Evolutionary conservation across 2,888 invertebrate species (phyloP), one percentile per base, ranked within the genome.

Genomic region (Neocrepidodera transversa): DNA sequence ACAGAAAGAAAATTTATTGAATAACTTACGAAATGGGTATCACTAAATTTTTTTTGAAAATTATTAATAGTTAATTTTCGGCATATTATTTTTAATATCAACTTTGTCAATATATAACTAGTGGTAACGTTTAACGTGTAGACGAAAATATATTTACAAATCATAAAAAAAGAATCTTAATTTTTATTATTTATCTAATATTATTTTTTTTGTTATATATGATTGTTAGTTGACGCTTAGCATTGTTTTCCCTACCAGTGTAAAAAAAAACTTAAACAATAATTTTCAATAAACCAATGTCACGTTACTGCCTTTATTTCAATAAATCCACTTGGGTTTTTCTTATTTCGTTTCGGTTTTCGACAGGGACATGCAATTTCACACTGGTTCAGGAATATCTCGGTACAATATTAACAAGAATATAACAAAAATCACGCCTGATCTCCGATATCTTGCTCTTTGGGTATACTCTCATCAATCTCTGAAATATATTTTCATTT

Each of bases 401-500:
- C 18, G 16, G 13, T 20, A 43, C 7, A 35, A 35, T 13, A 35
- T 2, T 35, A 35, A 35, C 20, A 13, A n/a, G 4, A 23, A 14
- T 20, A 45, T 26, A 26, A 26, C n/a, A 16, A 45, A 28, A 26
- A 26, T 45, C 14, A 45, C 16, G 45, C 45, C n/a, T 45, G 45
- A 45, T 45, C 45, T 18, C 45, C 45, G 6, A 26, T 45, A 11
- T 45, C 45, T 28, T 13, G 45, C 45, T 45, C 11, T 11, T 45
- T n/a, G n/a, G 45, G 28, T 3, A 7, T 18, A 26, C 4, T n/a
- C 1, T 26, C 14, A n/a, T 45, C 45, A 14, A 14, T 14, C 14
- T 45, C 45, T 45, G 45, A 45, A 45, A 45, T 45, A 45, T 45
- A 45, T 45, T 45, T 45, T 45, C 45, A 45, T 45, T 26, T 45